Evolutionary conservation across 2,888 invertebrate genomes (phyloP).

Genomic region (Onchidella celtica): DNA sequence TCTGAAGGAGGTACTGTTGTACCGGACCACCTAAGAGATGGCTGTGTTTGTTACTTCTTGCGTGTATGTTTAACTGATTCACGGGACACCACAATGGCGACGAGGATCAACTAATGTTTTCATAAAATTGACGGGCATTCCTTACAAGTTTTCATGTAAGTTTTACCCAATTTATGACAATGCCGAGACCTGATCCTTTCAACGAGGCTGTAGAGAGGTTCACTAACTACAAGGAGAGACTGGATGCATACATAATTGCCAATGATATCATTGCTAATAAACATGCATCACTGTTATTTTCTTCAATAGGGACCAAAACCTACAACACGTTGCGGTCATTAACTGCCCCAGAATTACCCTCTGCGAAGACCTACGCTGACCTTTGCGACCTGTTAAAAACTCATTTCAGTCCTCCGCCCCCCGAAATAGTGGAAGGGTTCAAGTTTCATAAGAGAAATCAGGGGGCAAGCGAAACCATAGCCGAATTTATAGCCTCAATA

Average conservation of each 20-base stretch:
- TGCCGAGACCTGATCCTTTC: neutral
- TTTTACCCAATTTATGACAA: neutral
- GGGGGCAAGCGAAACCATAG: neutral
- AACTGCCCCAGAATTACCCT: neutral
- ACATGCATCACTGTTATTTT: neutral
- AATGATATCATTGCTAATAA: neutral
- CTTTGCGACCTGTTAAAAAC: neutral
- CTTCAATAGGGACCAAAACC: neutral
- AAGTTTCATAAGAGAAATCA: constrained; percentile 11
- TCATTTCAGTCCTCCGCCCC: neutral
- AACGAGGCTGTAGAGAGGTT: neutral
- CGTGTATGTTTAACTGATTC: too few species aligned
- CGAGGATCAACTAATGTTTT: too few species aligned
- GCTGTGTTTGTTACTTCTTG: too few species aligned
- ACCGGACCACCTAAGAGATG: too few species aligned
- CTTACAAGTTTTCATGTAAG: too few species aligned
- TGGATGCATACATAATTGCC: neutral
- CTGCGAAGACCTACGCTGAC: neutral
- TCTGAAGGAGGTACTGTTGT: too few species aligned
- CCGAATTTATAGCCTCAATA: neutral
- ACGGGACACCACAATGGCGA: too few species aligned
- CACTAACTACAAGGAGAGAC: constrained; percentile 4
- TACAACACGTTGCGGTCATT: neutral
- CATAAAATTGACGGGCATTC: too few species aligned
- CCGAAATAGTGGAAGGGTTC: constrained; percentile 6